Base-by-base conservation (phyloP, 2,888 invertebrate species). In the Meandrusa payeni region DNA sequence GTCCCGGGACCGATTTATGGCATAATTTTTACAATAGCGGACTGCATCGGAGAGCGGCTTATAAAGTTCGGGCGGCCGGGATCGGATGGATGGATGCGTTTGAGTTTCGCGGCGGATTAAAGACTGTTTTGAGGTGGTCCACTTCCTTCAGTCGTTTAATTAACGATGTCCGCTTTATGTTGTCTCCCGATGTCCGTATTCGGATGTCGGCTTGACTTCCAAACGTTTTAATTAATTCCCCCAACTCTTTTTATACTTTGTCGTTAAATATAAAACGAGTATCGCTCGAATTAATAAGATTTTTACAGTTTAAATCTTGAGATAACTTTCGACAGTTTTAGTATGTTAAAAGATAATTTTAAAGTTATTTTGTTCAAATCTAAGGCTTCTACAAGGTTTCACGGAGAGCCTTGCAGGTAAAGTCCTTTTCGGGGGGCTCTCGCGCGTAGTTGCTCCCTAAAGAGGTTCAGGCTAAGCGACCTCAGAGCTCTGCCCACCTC, bases 1-100 rank as follows among this genome's bases (percentile, higher is more conserved):
- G 71, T 67, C 69, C 69, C 70, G 67, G 69, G 64, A 59, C 68
- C 67, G 74, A 83, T 82, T 82, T 82, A 82, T 77, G 55, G 74
- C 64, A 73, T 74, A 72, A 81, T 82, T 80, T 79, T 79, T 79
- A 82, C 78, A 81, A 80, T 79, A 40, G 29, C 45, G 36, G 36
- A 31, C 37, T 48, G 41, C 63, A 61, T 59, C 61, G 61, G 58
- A 60, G 56, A 54, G 56, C 51, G 62, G 61, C 61, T 68, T 67
- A 66, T 63, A 66, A 66, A 66, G 56, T 57, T 49, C 57, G 52
- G 15, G 15, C 15, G 4, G 15, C 15, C 2, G 15, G 15, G 44
- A 48, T 41, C 45, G 47, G 48, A 24, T 28, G 15, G 7, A 19
- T 28, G 28, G 37, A 33, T 33, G 22, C 34, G 40, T 27, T 32